Percentiles rank a stretch among this genome's conserved stretches.
These are phyloP conservation scores for Motacilla tschutschensis DNA, from an alignment of 2,113 vertebrate species.

Conservation along the genomic window DNA sequence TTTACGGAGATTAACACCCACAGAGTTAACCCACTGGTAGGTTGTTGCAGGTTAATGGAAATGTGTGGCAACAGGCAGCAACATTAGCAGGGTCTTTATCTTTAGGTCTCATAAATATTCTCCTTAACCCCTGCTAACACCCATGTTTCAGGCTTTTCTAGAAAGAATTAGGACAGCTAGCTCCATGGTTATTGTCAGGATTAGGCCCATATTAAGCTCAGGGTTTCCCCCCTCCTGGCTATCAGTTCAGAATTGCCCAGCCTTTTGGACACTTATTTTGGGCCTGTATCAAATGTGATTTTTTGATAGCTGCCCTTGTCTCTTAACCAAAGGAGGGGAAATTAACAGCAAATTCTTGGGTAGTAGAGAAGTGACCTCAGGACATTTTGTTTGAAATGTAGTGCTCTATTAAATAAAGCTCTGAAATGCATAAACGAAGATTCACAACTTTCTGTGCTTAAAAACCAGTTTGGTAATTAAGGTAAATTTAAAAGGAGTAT, in stretches of 20 bases:
- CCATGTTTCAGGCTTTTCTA: not conserved
- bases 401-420: not conserved
- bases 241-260: accelerated
- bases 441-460: not conserved
- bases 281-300: not conserved
- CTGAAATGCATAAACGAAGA: not conserved
- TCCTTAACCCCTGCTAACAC: not conserved
- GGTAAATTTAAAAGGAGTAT: not conserved
- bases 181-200: not conserved
- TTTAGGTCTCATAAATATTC: conserved; percentile 33
- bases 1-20: conserved; percentile 16
- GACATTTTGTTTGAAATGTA: not conserved
- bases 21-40: conserved; percentile 16
- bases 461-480: not conserved
- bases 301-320: not conserved
- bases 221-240: not conserved
- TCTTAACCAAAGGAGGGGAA: not conserved
- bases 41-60: conserved; percentile 49
- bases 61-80: conserved; percentile 25
- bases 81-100: conserved; percentile 34
- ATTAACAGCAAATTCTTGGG: not conserved
- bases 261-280: not conserved
- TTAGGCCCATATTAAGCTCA: not conserved
- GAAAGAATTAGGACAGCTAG: not conserved
- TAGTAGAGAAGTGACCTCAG: not conserved